Evolutionary conservation across 2,888 invertebrate species (phyloP).

Genomic region (Drosophila anomelani): DNA sequence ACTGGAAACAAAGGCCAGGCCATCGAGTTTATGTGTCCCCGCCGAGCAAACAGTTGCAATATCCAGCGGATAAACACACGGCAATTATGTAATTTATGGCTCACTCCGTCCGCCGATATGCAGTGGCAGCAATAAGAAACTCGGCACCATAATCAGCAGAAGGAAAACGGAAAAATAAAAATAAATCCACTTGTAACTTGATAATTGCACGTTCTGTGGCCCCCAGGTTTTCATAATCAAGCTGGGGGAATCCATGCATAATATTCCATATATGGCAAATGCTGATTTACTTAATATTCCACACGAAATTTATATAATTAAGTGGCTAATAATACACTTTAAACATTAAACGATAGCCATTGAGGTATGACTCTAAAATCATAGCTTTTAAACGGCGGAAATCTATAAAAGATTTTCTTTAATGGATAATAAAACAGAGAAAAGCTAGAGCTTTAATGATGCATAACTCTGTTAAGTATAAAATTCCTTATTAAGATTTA

Average conservation of each 20-base stretch:
- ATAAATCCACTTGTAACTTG: conserved; percentile 59
- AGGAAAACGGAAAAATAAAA: conserved; percentile 34
- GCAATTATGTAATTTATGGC: conserved; percentile 72
- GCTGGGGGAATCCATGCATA: conserved; percentile 17
- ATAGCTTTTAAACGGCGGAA: conserved; percentile 9
- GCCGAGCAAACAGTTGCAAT: conserved; percentile 38
- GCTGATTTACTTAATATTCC: conserved; percentile 31
- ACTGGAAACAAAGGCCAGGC: conserved; percentile 50
- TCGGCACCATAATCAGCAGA: conserved; percentile 48
- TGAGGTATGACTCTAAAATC: conserved; percentile 10
- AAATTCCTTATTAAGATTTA: background rate
- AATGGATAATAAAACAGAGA: background rate
- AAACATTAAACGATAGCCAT: conserved; percentile 5
- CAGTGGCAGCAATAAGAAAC: conserved; percentile 46
- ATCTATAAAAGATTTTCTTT: background rate
- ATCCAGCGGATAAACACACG: conserved; percentile 46
- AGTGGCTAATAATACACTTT: conserved; percentile 9
- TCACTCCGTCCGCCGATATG: conserved; percentile 58
- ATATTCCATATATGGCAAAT: conserved; percentile 19
- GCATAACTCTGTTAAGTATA: background rate
- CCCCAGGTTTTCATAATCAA: conserved; percentile 14
- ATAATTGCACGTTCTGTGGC: conserved; percentile 71
- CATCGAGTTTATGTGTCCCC: conserved; percentile 8
- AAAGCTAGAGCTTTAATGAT: background rate
- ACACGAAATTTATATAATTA: conserved; percentile 35